phyloP scores from a whole-genome alignment of 2,888 invertebrate genomes.

The Phymatocera aterrima region DNA sequence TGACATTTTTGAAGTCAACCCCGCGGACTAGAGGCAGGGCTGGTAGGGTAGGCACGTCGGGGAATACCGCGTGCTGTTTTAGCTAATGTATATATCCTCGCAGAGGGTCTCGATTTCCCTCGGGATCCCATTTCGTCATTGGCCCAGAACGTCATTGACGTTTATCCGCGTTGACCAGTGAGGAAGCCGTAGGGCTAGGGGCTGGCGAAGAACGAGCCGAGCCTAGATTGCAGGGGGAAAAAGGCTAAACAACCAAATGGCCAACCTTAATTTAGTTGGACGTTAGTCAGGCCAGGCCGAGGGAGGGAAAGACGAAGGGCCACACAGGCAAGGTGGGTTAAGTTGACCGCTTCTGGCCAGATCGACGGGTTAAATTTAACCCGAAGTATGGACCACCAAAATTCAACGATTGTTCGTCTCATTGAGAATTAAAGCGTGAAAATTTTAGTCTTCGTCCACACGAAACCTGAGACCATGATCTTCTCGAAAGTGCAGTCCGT shows the following conservation, averaged over 20 bases:
- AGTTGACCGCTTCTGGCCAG: constrained; percentile 16
- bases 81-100: constrained; percentile 20
- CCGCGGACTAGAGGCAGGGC: background rate
- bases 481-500: too few species aligned
- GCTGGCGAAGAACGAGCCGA: background rate
- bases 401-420: background rate
- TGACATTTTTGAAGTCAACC: background rate
- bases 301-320: constrained; percentile 10
- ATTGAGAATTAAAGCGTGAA: background rate
- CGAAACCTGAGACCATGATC: background rate
- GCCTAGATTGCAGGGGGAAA: constrained; percentile 8
- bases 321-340: background rate
- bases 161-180: background rate
- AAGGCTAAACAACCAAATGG: constrained; percentile 42
- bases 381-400: background rate
- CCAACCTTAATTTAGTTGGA: constrained; percentile 36
- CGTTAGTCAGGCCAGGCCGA: constrained; percentile 33
- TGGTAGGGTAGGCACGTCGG: background rate
- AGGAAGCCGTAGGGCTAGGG: background rate
- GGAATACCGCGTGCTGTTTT: constrained; percentile 10
- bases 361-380: constrained; percentile 24
- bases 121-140: constrained; percentile 39
- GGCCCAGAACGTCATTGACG: constrained; percentile 34
- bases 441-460: background rate
- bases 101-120: constrained; percentile 28